Evolutionary conservation across 2,113 vertebrate species (phyloP).

Genomic region (Laterallus jamaicensis): DNA sequence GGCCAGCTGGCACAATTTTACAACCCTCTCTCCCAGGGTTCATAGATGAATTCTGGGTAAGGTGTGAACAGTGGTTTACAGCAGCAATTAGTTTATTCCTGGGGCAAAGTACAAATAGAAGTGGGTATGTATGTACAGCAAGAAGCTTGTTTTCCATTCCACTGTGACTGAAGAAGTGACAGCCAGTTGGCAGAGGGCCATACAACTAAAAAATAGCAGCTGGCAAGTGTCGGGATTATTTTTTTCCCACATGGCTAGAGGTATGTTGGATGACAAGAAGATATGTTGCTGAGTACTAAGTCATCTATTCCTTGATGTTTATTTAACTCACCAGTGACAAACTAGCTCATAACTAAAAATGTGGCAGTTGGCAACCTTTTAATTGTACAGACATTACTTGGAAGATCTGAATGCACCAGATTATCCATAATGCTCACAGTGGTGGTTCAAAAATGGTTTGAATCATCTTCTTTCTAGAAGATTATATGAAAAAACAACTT

Average conservation of each 20-base stretch:
- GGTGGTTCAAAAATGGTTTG: neutral
- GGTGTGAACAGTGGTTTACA: conserved; percentile 31
- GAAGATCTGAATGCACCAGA: neutral
- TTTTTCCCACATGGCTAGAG: neutral
- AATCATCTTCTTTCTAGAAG: neutral
- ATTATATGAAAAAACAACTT: neutral
- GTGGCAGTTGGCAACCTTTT: neutral
- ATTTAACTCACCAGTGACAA: neutral
- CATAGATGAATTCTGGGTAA: conserved; percentile 31
- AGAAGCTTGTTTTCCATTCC: conserved; percentile 48
- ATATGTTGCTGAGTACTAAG: neutral
- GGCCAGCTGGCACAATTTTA: conserved; percentile 19
- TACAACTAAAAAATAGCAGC: conserved; percentile 18
- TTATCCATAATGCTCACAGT: neutral
- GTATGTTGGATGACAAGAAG: neutral
- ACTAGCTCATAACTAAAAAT: neutral
- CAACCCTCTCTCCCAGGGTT: neutral
- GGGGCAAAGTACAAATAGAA: conserved; percentile 43
- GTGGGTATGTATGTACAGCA: neutral
- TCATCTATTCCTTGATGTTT: neutral
- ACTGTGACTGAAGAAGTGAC: conserved; percentile 31
- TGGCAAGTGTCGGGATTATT: neutral
- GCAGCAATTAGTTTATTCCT: conserved; percentile 52
- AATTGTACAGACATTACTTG: neutral
- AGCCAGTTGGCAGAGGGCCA: neutral